These are phyloP conservation scores for Parnassius glacialis DNA, from an alignment of 2,888 invertebrate genomes.

Conservation along the genomic window DNA sequence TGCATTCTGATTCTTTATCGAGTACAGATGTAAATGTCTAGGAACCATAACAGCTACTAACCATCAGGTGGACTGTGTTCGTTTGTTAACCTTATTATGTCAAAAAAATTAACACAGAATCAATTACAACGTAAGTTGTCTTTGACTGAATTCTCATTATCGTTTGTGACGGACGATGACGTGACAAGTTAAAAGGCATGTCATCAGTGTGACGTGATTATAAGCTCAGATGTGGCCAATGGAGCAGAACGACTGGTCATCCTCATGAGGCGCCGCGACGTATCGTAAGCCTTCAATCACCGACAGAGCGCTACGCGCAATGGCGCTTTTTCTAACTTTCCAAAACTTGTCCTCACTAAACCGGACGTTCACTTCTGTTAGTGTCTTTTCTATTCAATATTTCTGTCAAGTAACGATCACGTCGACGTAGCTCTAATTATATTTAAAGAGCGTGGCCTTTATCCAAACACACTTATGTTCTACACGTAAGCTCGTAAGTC, in stretches of 20 bases:
- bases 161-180: no score
- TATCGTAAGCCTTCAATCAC: not conserved
- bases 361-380: conserved; percentile 9
- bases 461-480: not conserved
- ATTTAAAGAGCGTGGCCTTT: not conserved
- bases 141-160: no score
- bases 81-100: no score
- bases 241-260: not conserved
- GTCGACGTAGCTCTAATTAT: conserved; percentile 1
- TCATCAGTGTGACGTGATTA: not conserved
- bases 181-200: no score
- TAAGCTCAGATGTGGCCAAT: not conserved
- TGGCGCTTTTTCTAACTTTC: conserved; percentile 11
- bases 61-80: no score
- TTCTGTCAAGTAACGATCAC: conserved; percentile 9
- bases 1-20: no score
- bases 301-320: not conserved
- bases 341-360: conserved; percentile 18
- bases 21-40: no score
- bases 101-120: no score
- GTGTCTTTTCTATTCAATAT: conserved; percentile 15
- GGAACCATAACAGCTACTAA: no score
- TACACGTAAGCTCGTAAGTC: not conserved
- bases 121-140: no score
- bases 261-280: not conserved